These are phyloP conservation scores for Ciconia boyciana DNA, from an alignment of 2,113 vertebrate species.

Conservation along the genomic window DNA sequence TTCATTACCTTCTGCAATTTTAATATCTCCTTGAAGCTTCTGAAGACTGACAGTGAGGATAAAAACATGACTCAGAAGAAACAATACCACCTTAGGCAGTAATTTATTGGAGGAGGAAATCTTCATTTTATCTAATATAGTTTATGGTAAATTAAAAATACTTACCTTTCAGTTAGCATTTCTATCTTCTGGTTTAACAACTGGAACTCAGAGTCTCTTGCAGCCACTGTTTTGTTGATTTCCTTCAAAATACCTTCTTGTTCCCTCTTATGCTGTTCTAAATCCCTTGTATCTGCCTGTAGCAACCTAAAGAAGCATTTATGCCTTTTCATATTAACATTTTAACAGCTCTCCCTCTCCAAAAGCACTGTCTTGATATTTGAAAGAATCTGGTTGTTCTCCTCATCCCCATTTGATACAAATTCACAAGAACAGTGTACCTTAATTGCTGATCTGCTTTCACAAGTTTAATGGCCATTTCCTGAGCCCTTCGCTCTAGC, in stretches of 20 bases:
- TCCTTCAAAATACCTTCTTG: conserved; percentile 77
- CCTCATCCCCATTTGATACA: neutral
- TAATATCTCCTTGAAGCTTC: conserved; percentile 72
- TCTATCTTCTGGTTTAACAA: conserved; percentile 73
- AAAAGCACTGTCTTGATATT: neutral
- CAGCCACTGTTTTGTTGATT: conserved; percentile 70
- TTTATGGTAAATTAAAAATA: neutral
- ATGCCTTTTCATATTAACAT: neutral
- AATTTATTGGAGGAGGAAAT: neutral
- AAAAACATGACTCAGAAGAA: neutral
- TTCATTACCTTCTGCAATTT: conserved; percentile 66
- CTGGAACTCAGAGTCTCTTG: conserved; percentile 77
- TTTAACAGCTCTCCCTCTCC: neutral
- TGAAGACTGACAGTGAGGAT: conserved; percentile 71
- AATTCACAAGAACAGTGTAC: conserved; percentile 40
- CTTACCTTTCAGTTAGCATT: conserved; percentile 72
- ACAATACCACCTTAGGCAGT: neutral
- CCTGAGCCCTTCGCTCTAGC: conserved; percentile 75
- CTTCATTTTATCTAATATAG: neutral
- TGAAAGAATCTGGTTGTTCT: neutral
- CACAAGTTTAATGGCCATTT: conserved; percentile 74
- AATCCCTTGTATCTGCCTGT: conserved; percentile 66
- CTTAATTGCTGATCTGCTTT: conserved; percentile 79
- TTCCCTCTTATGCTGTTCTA: conserved; percentile 71
- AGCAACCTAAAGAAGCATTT: conserved; percentile 70